These are phyloP conservation scores for Zapus hudsonius DNA, from an alignment of 2,113 vertebrate species.

Conservation along the genomic window DNA sequence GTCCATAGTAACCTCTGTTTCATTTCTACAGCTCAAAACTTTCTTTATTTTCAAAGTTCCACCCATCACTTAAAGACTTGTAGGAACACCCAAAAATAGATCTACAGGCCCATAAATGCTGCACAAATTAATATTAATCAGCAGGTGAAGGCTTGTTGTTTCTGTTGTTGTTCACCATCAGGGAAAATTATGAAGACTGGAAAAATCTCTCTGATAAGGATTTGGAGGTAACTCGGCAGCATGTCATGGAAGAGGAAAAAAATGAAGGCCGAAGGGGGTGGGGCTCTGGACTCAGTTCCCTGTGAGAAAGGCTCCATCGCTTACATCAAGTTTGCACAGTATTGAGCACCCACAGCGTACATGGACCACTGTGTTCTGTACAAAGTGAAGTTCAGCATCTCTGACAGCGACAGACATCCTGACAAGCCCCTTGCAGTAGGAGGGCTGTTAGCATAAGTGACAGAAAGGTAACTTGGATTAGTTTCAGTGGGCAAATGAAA, in stretches of 20 bases:
- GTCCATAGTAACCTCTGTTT: background rate
- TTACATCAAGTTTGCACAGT: background rate
- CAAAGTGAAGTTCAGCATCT: background rate
- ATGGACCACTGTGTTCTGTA: background rate
- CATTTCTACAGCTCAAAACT: slow-evolving; percentile 9
- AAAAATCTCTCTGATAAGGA: background rate
- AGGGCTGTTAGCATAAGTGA: background rate
- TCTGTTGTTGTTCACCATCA: background rate
- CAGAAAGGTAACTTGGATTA: background rate
- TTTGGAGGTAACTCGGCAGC: background rate
- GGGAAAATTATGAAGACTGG: background rate
- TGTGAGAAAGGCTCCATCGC: background rate
- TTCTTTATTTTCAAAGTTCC: background rate
- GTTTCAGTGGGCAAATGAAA: background rate
- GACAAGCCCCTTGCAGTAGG: background rate
- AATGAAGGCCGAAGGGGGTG: background rate
- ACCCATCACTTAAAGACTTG: background rate
- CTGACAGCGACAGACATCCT: background rate
- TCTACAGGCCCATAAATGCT: background rate
- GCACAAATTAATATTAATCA: background rate
- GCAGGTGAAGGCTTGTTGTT: background rate
- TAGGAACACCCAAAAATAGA: background rate
- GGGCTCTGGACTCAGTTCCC: background rate
- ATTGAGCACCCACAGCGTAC: background rate
- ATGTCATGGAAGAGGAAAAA: background rate